Evolutionary conservation across 2,888 invertebrate species (phyloP), one percentile per base, ranked within the genome.

Genomic region (Dusona sp.): DNA sequence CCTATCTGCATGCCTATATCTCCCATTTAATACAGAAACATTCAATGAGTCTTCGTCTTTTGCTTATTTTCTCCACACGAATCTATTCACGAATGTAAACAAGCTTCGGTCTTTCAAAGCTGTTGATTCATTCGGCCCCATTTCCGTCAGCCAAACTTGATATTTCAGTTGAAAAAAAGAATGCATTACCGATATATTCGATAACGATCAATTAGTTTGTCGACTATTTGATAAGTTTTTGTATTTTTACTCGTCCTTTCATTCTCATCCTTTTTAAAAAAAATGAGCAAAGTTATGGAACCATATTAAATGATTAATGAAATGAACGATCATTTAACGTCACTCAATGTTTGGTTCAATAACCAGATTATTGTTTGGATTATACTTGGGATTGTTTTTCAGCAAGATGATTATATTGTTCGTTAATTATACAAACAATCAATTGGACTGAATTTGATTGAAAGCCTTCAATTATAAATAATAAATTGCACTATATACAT

Each of bases 81-180:
- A 79, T 64, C 51, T 73, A 83, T 83, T 83, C 57, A 48, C 67
- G 54, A 19, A 36, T 36, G 72, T 78, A 67, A 73, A 78, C 48
- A 65, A 11, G 11, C 73, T 19, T 22, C 25, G 64, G 25, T 51
- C n/a, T n/a, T 33, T 64, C 33, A 19, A n/a, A 57, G 70, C 70
- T 78, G 51, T 78, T 73, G 38, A 54, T 57, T 64, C 48, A 61
- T 61, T 29, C 29, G 57, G 25, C 57, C 13, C 29, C 29, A 29
- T 29, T 25, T 25, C 13, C 29, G 25, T 61, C 13, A 61, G 22
- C 4, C 2, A 16, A 29, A 29, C 29, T 61, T 4, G 6, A 61
- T 61, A 29, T 16, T 29, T 29, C 25, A 9, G 1, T 2, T 1
- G 22, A 11, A 48, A 2, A 16, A 48, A 48, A 19, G 8, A 57